Evolutionary conservation across 30 jellyfish, hydroid and myxozoan species (phyloP).

Genomic region (Aurelia sp.): DNA sequence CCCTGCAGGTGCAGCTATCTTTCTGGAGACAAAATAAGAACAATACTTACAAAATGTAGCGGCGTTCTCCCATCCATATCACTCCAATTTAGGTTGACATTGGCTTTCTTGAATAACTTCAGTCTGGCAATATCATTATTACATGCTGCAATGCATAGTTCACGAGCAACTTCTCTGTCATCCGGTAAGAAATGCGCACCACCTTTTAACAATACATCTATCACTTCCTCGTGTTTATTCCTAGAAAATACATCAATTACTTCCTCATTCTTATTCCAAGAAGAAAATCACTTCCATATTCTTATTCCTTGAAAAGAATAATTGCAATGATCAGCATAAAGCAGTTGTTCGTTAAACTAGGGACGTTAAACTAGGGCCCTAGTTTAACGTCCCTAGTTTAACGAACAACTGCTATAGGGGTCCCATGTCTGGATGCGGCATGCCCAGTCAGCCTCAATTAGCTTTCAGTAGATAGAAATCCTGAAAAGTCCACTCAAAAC

Average conservation of each 20-base stretch:
- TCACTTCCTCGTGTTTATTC: slow-evolving; percentile 69
- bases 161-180: slow-evolving; percentile 90
- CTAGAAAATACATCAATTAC: slow-evolving; percentile 22
- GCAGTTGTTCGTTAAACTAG: no score
- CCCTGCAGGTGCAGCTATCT: not conserved
- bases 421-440: no score
- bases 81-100: slow-evolving; percentile 70
- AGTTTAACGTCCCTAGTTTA: no score
- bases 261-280: slow-evolving; percentile 15
- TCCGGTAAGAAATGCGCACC: slow-evolving; percentile 94
- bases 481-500: no score
- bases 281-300: not conserved
- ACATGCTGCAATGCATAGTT: slow-evolving; percentile 91
- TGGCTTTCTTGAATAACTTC: slow-evolving; percentile 72
- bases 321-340: no score
- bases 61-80: slow-evolving; percentile 98
- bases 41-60: slow-evolving; percentile 82
- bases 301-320: no score
- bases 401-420: no score
- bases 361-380: no score
- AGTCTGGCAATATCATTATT: slow-evolving; percentile 79
- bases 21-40: not conserved
- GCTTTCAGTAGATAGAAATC: no score
- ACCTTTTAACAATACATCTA: slow-evolving; percentile 60
- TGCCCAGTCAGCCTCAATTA: no score